Conservation (phyloP, 2,113 vertebrate species). For the Daphoenositta chrysoptera region DNA sequence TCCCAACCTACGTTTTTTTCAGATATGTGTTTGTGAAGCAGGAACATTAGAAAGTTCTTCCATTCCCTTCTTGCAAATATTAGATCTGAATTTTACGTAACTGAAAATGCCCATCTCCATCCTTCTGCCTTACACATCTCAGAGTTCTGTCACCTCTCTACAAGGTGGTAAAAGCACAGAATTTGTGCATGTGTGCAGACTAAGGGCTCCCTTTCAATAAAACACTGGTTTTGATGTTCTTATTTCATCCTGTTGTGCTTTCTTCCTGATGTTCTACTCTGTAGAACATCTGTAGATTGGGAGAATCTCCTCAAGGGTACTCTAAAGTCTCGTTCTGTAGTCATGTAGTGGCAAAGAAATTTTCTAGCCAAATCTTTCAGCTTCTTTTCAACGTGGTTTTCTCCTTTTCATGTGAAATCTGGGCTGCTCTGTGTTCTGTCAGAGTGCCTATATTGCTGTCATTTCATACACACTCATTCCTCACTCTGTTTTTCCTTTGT, state of each 20-base stretch:
- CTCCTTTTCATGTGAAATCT: not conserved
- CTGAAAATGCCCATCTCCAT: not conserved
- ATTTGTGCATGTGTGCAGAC: not conserved
- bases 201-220: not conserved
- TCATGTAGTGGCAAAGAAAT: not conserved
- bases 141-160: not conserved
- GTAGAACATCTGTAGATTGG: not conserved
- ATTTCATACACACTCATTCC: not conserved
- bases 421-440: not conserved
- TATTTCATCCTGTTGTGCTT: not conserved
- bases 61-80: not conserved
- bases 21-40: not conserved
- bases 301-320: not conserved
- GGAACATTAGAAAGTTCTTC: not conserved
- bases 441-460: not conserved
- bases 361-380: not conserved
- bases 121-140: not conserved
- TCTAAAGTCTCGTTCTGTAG: not conserved
- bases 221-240: rapidly evolving
- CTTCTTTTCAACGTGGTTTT: not conserved
- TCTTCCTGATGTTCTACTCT: not conserved
- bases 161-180: not conserved
- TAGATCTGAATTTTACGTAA: not conserved
- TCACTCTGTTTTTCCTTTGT: not conserved
- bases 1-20: not conserved